These are phyloP conservation scores for Mionectes macconnelli DNA, from an alignment of 2,113 vertebrate species.

Conservation along the genomic window DNA sequence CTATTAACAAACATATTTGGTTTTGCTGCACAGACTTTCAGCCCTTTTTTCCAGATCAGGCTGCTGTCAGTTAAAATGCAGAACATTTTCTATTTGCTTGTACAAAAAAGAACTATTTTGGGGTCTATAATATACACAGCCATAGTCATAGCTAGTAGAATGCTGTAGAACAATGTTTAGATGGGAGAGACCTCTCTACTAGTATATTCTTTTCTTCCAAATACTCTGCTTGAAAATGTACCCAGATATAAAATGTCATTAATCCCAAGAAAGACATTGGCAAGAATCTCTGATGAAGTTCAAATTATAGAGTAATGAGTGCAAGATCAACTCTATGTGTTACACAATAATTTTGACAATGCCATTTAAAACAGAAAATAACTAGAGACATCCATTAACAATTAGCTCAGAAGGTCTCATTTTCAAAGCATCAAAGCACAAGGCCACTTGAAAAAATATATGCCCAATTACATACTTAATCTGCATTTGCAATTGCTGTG, in stretches of 20 bases:
- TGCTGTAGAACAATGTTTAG: background rate
- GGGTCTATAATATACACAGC: background rate
- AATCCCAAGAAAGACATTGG: background rate
- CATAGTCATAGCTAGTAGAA: background rate
- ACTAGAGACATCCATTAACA: background rate
- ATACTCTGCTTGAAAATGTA: background rate
- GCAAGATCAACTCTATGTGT: background rate
- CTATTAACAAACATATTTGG: background rate
- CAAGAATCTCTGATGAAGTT: background rate
- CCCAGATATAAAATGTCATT: background rate
- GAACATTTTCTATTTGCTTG: background rate
- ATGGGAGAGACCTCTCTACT: background rate
- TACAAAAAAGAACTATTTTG: background rate
- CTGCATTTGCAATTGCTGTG: background rate
- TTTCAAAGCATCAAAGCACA: background rate
- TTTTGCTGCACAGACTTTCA: background rate
- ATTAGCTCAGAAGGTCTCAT: background rate
- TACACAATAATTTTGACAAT: background rate
- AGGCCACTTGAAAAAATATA: conserved; percentile 9
- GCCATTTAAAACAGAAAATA: background rate
- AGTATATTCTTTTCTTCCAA: background rate
- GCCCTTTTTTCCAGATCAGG: background rate
- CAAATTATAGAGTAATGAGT: background rate
- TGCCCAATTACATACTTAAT: conserved; percentile 13
- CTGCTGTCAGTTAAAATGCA: background rate